Percentiles rank a stretch among this genome's conserved stretches.
Conservation (phyloP, 2,888 invertebrate species). For the Sericinus montela region DNA sequence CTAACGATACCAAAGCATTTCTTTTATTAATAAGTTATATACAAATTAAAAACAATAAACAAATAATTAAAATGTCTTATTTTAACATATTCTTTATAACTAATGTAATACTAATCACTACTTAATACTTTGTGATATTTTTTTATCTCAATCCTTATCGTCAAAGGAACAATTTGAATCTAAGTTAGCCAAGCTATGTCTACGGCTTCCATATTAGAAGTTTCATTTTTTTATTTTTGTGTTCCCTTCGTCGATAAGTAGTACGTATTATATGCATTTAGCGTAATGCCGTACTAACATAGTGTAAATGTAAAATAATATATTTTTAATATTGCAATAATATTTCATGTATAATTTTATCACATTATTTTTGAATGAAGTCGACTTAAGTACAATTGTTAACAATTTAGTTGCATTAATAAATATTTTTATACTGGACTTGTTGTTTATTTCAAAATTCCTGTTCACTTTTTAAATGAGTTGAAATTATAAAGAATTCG, state of each 20-base stretch:
- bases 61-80: too few relatives aligned
- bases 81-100: neutral
- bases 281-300: constrained; percentile 8
- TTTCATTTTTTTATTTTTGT: too few relatives aligned
- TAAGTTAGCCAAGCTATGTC: too few relatives aligned
- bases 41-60: neutral
- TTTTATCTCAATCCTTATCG: constrained; percentile 1
- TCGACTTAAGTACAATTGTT: constrained; percentile 7
- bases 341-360: constrained; percentile 10
- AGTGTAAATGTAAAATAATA: constrained; percentile 1
- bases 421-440: constrained; percentile 4
- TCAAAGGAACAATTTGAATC: neutral
- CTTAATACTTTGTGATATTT: constrained; percentile 12
- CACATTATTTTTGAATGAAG: constrained; percentile 1
- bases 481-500: too few relatives aligned
- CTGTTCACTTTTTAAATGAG: too few relatives aligned
- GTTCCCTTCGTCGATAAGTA: neutral
- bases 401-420: constrained; percentile 10
- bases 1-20: constrained; percentile 21
- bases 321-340: constrained; percentile 10
- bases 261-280: constrained; percentile 16
- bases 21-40: constrained; percentile 1
- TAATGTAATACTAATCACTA: constrained; percentile 8
- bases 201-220: too few relatives aligned
- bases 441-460: neutral